Evolutionary conservation across 2,113 vertebrate species (phyloP), one percentile per base, ranked within the genome.

Genomic region (Antigone vipio): DNA sequence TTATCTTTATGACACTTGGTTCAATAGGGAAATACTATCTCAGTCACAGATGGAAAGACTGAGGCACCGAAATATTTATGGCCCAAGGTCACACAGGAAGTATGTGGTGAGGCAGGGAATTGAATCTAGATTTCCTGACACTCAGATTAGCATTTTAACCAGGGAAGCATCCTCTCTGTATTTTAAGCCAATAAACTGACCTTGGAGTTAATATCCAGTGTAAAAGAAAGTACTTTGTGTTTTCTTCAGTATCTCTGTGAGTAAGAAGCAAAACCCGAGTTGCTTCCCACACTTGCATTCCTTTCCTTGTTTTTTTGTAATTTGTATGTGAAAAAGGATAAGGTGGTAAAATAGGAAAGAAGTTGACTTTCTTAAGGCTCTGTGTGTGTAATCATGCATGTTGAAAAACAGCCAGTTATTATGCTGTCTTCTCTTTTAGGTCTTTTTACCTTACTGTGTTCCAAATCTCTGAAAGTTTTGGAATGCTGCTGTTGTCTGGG

Each of bases 111-210:
- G 91, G 95, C 94, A 95, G 86, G 94, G 97, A 97, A 97, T 97
- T 95, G 96, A 97, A 87, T 95, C 97, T 87, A 96, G 95, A 85
- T 97, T 97, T 97, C 96, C 96, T 97, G 94, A 97, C 83, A 93
- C 86, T 89, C 73, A 66, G 91, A 97, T 95, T 96, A 95, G 96
- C 93, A 82, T 94, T 94, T 94, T 85, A 96, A 96, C 91, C 62
- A 95, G 84, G 93, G 58, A 95, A 95, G 96, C 91, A 96, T 97
- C 95, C 91, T 97, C 72, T 94, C 92, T 92, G 77, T 85, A 2
- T 95, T 92, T 85, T 62, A 95, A 96, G 77, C 94, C 84, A 91
- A 66, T 96, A 94, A 89, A 91, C 88, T 91, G 89, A 89, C 89
- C 89, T 97, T 95, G 86, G 89, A 93, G 89, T 94, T 95, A 76